These are phyloP conservation scores for Muscicapa striata DNA, from an alignment of 2,797 vertebrate species.

Conservation along the genomic window DNA sequence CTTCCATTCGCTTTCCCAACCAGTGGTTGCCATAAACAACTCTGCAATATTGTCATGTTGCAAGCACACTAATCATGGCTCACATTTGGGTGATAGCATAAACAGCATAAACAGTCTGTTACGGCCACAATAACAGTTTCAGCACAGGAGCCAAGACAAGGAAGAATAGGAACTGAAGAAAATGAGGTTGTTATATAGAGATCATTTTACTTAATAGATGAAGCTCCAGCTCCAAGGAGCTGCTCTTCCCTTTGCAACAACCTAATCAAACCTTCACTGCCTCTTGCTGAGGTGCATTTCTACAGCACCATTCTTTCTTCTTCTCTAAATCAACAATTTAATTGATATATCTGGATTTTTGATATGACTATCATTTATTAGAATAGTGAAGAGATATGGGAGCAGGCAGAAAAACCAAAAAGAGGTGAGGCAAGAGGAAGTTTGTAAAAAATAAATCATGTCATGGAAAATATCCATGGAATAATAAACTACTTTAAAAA, in stretches of 20 bases:
- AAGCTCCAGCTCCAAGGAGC: neutral
- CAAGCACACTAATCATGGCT: neutral
- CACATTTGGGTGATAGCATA: neutral
- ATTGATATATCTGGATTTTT: conserved; percentile 17
- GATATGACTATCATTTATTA: neutral
- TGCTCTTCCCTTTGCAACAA: neutral
- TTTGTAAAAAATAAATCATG: neutral
- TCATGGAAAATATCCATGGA: neutral
- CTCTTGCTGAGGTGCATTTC: neutral
- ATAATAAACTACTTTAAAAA: neutral
- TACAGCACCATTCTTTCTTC: neutral
- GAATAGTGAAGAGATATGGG: neutral
- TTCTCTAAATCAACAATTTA: neutral
- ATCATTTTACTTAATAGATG: neutral
- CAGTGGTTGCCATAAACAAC: neutral
- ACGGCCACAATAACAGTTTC: neutral
- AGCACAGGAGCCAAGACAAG: neutral
- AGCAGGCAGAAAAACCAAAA: neutral
- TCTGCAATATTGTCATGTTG: neutral
- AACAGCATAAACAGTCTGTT: neutral
- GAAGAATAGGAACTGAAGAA: neutral
- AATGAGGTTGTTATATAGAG: neutral
- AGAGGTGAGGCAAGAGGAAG: neutral
- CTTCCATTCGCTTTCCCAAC: neutral
- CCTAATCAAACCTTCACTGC: neutral